Evolutionary conservation across 2,888 invertebrate genomes (phyloP).

Genomic region (Uloborus plumipes): DNA sequence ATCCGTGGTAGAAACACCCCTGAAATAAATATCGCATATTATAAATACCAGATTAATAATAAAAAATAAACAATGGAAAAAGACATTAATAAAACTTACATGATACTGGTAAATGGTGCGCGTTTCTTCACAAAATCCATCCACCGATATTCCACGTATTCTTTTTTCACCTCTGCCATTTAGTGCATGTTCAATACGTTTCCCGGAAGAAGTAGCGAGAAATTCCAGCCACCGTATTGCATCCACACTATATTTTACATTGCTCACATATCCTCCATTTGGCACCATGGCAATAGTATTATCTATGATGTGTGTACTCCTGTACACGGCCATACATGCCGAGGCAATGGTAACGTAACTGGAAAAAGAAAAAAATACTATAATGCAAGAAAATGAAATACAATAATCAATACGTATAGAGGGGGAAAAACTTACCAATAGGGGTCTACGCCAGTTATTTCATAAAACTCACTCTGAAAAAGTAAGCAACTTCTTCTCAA

Average conservation of each 20-base stretch:
- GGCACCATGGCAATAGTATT: constrained; percentile 3
- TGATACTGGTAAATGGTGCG: background rate
- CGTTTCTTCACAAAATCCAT: background rate
- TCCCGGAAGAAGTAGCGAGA: background rate
- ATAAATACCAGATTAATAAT: no score
- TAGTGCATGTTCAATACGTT: background rate
- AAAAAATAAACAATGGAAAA: background rate
- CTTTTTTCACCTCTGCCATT: constrained; percentile 6
- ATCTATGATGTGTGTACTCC: background rate
- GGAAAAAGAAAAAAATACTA: background rate
- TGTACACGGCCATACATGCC: constrained; percentile 8
- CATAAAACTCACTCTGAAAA: no score
- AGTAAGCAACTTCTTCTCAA: no score
- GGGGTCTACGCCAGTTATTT: no score
- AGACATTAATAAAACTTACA: background rate
- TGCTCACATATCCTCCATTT: background rate
- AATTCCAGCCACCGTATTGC: constrained; percentile 24
- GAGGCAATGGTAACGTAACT: constrained; percentile 24
- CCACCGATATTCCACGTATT: constrained; percentile 11
- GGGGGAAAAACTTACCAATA: no score
- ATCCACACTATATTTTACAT: background rate
- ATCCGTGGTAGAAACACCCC: constrained; percentile 21
- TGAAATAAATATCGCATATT: background rate
- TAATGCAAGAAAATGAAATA: no score
- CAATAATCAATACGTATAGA: no score